These are phyloP conservation scores for Portunus trituberculatus DNA, from an alignment of 1,140 invertebrate genomes.

Conservation along the genomic window DNA sequence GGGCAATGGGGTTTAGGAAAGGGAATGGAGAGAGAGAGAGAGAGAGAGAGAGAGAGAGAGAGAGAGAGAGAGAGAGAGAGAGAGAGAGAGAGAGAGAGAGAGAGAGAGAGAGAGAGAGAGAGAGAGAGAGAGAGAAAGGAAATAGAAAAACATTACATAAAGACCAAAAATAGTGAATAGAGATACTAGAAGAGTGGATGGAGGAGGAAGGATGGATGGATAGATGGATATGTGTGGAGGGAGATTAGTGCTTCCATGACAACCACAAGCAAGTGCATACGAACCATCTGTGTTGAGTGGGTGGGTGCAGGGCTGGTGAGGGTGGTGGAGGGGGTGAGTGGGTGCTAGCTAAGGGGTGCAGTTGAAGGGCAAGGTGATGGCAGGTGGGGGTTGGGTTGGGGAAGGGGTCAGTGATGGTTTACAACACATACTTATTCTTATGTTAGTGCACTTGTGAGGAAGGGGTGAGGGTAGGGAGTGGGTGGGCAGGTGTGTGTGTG, in stretches of 20 bases:
- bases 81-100: neutral
- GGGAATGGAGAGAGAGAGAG: neutral
- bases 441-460: slow-evolving; percentile 1
- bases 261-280: neutral
- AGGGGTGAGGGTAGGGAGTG: neutral
- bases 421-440: slow-evolving; percentile 24
- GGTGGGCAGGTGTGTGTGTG: neutral
- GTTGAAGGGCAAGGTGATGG: neutral
- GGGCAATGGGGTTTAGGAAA: neutral
- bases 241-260: neutral
- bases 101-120: neutral
- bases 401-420: neutral
- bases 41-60: too few species aligned
- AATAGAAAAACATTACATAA: neutral
- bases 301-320: neutral
- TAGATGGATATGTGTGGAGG: neutral
- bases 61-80: too few species aligned
- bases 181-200: neutral
- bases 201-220: neutral
- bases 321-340: neutral
- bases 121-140: neutral
- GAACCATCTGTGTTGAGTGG: neutral
- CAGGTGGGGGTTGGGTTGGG: neutral
- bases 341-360: slow-evolving; percentile 16
- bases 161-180: neutral